Percentiles rank a stretch among this genome's conserved stretches.
These are phyloP conservation scores for Piprites chloris DNA, from an alignment of 2,113 vertebrate species.

Conservation along the genomic window DNA sequence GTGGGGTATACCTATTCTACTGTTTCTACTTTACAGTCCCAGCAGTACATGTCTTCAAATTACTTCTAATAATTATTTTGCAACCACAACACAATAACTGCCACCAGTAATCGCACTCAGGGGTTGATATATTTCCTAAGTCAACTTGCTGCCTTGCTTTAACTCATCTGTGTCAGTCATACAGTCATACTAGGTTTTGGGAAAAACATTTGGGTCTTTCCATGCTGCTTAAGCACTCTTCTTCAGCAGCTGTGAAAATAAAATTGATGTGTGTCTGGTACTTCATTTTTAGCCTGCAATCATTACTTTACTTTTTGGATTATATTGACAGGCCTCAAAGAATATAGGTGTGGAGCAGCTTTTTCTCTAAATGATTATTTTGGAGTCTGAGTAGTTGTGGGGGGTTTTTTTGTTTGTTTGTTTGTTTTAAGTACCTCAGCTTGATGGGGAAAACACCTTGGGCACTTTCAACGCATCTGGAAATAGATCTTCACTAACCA, in stretches of 20 bases:
- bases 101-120: neutral
- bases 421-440: neutral
- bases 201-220: neutral
- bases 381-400: neutral
- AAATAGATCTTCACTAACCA: neutral
- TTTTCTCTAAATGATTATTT: neutral
- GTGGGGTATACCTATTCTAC: neutral
- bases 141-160: neutral
- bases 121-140: neutral
- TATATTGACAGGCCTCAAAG: neutral
- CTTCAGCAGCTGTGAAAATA: neutral
- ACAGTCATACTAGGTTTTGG: neutral
- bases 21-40: neutral
- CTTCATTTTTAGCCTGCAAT: neutral
- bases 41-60: neutral
- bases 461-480: neutral
- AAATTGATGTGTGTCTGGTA: neutral
- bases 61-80: constrained; percentile 6
- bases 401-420: neutral
- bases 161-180: neutral
- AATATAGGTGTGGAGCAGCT: neutral
- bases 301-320: neutral
- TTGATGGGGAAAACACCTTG: neutral
- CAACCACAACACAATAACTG: neutral
- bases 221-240: neutral